Evolutionary conservation across 2,888 invertebrate genomes (phyloP), one percentile per base, ranked within the genome.

Genomic region (Macrophya annulata): DNA sequence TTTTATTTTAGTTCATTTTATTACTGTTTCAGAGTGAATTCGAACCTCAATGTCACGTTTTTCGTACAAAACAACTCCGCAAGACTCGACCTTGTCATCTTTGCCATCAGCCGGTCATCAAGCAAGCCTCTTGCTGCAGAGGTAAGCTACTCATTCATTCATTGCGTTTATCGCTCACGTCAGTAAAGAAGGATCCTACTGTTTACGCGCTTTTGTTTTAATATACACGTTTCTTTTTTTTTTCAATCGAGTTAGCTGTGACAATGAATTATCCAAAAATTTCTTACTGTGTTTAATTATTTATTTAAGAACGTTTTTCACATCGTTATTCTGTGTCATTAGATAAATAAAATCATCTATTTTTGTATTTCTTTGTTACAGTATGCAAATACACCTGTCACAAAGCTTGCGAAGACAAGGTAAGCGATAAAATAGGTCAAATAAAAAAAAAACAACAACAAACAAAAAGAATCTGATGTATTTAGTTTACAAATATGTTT

Each of bases 361-460:
- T 87, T 86, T 85, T 84, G 87, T 17, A 62, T 91, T 89, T 92
- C 91, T 93, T 94, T 95, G 94, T 96, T 96, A 91, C 96, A 97
- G 97, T 97, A 88, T 97, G 97, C 95, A 97, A 97, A 94, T 97
- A 96, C 94, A 96, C 96, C 91, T 97, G 97, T 93, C 97, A 97
- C 94, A 95, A 96, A 93, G 94, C 96, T 87, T 97, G 97, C 94
- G 96, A 97, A 93, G 96, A 95, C 92, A 97, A 97, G 96, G 97
- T 97, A 94, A 94, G 96, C 31, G n/a, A 43, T 21, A 21, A n/a
- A n/a, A 45, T 9, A 21, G n/a, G 2, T n/a, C 0, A 62, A 17
- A 62, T 68, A 31, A 31, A 12, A 6, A 31, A 31, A 31, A 68
- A 55, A 17, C 1, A 55, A 6, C n/a, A n/a, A n/a, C n/a, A n/a